Evolutionary conservation across 2,888 invertebrate species (phyloP), one percentile per base, ranked within the genome.

Genomic region (Tholera decimalis): DNA sequence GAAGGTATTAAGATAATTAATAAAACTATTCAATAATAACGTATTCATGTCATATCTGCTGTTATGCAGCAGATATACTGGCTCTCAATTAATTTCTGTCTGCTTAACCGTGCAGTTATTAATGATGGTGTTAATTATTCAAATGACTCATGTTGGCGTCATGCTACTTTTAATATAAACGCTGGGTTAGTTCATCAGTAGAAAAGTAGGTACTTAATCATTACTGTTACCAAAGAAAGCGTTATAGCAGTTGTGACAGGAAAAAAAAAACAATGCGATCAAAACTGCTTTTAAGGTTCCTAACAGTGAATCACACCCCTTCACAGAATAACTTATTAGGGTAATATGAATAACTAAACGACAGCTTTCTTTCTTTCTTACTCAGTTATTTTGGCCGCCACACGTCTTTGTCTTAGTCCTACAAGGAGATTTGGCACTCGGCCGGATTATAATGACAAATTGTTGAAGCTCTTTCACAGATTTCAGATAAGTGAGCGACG

Each of bases 321-420:
- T 49, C 11, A 30, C 54, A 50, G 30, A 50, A 73, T 44, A 9
- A 50, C 15, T 28, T 39, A 35, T 46, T 53, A 3, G 7, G 24
- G 13, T 24, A 30, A 18, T 46, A 28, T 73, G 11, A 28, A 39
- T 9, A 37, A 28, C 44, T 9, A 37, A 57, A 58, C 41, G 0
- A 18, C 15, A 7, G 15, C 18, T 54, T 61, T 44, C 26, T 39
- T 65, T 39, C 13, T 47, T 44, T 9, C 44, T 50, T 43, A 8
- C 1, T 22, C 6, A 22, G 20, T 43, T 39, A 51, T 55, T 44
- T 44, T 3, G 46, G 58, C 13, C 33, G 58, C 13, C 33, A 63
- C 18, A 47, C 22, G 26, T 73, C 44, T 64, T 71, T 64, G 64
- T 77, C 58, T 71, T 39, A 43, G n/a, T 63, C 63, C 26, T 44